phyloP scores from a whole-genome alignment of 2,888 invertebrate genomes.

The Calameuta filiformis region DNA sequence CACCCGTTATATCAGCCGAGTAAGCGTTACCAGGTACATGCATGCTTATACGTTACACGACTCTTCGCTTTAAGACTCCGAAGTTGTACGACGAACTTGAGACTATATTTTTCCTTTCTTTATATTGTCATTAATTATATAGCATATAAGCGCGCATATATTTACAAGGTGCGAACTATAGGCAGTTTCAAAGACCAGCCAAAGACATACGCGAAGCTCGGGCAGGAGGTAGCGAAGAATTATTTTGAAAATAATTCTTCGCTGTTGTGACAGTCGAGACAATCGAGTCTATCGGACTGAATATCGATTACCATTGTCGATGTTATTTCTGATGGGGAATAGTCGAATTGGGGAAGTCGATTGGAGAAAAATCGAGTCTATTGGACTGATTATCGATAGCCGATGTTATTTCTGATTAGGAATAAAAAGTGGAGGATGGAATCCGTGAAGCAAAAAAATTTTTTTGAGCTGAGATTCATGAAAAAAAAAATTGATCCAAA shows the following conservation, averaged over 20 bases:
- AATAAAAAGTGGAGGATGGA: slow-evolving; percentile 11
- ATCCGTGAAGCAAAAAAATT: background rate
- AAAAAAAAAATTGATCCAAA: background rate
- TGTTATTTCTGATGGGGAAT: background rate
- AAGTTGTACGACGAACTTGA: background rate
- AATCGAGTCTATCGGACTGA: slow-evolving; percentile 22
- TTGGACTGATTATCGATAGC: background rate
- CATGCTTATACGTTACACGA: background rate
- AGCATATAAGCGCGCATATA: too few species aligned
- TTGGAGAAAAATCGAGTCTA: slow-evolving; percentile 20
- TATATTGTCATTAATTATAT: too few species aligned
- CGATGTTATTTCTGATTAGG: background rate
- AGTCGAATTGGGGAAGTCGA: slow-evolving; percentile 17
- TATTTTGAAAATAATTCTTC: slow-evolving; percentile 39
- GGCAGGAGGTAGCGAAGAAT: background rate
- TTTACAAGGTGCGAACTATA: background rate
- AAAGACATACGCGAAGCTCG: background rate
- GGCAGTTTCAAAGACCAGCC: background rate
- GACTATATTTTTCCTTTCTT: too few species aligned
- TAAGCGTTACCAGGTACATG: background rate
- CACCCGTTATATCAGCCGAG: background rate
- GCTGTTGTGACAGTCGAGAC: slow-evolving; percentile 22
- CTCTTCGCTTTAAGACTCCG: background rate
- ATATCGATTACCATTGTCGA: background rate
- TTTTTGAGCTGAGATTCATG: background rate